phyloP scores from a whole-genome alignment of 92 coral and sea anemone genomes.

The Palythoa grandis region DNA sequence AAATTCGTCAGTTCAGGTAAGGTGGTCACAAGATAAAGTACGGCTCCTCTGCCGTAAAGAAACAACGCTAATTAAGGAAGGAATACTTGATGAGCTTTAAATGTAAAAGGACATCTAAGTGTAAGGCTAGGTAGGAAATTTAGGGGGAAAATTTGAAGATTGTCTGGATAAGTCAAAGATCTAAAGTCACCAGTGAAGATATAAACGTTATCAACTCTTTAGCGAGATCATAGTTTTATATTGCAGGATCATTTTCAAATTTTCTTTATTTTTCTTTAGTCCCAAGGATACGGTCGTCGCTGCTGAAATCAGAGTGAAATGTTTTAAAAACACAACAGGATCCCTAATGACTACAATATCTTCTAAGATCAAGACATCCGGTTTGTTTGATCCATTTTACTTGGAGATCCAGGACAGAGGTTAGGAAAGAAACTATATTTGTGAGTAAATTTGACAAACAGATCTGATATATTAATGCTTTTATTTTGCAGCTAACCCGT shows the following conservation, averaged over 20 bases:
- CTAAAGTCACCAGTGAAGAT: no score
- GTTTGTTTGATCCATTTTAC: constrained; percentile 56
- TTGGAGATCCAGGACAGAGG: constrained; percentile 74
- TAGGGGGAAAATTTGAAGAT: no score
- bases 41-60: neutral
- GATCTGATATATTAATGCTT: neutral
- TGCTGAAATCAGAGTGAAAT: constrained; percentile 64
- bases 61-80: no score
- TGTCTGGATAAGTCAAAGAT: no score
- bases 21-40: neutral
- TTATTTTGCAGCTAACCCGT: constrained; percentile 51
- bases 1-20: constrained; percentile 31
- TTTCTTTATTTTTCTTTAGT: neutral
- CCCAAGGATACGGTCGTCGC: constrained; percentile 57
- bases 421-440: constrained; percentile 3
- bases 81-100: no score
- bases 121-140: no score
- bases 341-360: constrained; percentile 45
- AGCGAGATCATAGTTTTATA: no score
- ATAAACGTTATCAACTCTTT: no score
- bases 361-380: constrained; percentile 20
- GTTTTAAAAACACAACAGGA: constrained; percentile 68
- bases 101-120: no score
- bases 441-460: neutral
- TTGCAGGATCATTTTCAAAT: neutral